phyloP scores from a whole-genome alignment of 2,888 invertebrate species.

The Amblyteles armatorius region DNA sequence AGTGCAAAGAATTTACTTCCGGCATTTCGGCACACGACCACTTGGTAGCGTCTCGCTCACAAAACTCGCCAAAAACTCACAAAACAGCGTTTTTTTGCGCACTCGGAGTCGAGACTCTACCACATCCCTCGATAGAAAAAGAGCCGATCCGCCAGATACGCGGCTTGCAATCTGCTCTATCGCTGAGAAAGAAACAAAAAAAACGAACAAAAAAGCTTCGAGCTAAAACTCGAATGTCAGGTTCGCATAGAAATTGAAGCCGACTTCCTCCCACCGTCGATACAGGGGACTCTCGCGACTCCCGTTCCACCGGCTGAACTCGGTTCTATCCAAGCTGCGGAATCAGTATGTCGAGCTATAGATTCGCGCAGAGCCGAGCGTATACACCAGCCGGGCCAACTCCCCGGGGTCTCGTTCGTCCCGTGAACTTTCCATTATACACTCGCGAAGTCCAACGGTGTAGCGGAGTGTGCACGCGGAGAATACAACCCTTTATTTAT shows the following conservation, averaged over 20 bases:
- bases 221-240: background rate
- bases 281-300: background rate
- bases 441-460: constrained; percentile 56
- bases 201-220: background rate
- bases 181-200: no score
- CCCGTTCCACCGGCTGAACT: background rate
- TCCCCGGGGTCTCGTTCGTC: constrained; percentile 64
- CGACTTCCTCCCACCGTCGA: background rate
- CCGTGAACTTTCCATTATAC: constrained; percentile 64
- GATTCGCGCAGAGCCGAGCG: constrained; percentile 19
- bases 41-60: no score
- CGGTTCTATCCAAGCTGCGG: background rate
- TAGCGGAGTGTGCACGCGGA: constrained; percentile 50
- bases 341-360: constrained; percentile 11
- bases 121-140: no score
- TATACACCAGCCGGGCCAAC: constrained; percentile 6
- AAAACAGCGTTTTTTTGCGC: no score
- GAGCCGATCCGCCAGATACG: no score
- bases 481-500: constrained; percentile 68
- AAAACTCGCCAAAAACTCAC: no score
- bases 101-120: no score
- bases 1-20: no score
- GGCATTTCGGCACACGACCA: no score
- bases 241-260: constrained; percentile 3
- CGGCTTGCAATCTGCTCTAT: no score